phyloP scores from a whole-genome alignment of 2,797 vertebrate species.

The Sebastes oblongus region DNA sequence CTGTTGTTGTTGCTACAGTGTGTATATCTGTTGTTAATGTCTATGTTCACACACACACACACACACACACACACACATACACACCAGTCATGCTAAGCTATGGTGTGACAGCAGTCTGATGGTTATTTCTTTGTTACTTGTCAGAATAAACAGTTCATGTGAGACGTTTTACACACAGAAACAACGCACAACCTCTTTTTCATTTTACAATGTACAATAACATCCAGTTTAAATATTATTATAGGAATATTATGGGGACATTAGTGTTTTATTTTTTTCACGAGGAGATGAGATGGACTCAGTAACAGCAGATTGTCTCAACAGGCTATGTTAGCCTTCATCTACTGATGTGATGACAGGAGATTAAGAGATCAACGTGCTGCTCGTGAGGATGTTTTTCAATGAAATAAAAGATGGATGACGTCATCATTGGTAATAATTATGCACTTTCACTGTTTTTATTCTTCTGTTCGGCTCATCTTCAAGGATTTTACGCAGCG shows the following conservation, averaged over 20 bases:
- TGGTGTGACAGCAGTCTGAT: conserved; percentile 70
- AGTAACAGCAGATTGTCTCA: conserved; percentile 27
- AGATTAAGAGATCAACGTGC: conserved; percentile 40
- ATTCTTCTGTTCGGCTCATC: not conserved
- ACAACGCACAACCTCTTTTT: conserved; percentile 39
- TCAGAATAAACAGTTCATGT: conserved; percentile 5
- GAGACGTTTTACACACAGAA: not conserved
- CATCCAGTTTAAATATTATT: not conserved
- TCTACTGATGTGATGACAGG: conserved; percentile 15
- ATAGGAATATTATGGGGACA: not conserved
- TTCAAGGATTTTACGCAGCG: not conserved
- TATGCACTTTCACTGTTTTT: not conserved
- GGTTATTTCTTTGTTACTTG: conserved; percentile 31
- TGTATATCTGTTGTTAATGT: conserved; percentile 62
- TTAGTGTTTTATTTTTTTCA: not conserved
- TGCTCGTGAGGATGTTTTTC: conserved; percentile 44
- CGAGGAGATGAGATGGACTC: conserved; percentile 3
- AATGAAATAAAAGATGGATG: conserved; percentile 57
- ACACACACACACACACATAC: not conserved
- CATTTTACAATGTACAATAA: not conserved
- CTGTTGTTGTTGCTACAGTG: conserved; percentile 39
- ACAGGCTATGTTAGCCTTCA: conserved; percentile 61
- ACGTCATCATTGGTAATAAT: conserved; percentile 3
- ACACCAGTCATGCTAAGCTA: conserved; percentile 73
- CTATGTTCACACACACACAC: not conserved